A percentile compares a stretch with the other conserved stretches of the same genome.
Evolutionary conservation across 2,797 vertebrate species (phyloP).

Genomic region (Sarcoramphus papa): DNA sequence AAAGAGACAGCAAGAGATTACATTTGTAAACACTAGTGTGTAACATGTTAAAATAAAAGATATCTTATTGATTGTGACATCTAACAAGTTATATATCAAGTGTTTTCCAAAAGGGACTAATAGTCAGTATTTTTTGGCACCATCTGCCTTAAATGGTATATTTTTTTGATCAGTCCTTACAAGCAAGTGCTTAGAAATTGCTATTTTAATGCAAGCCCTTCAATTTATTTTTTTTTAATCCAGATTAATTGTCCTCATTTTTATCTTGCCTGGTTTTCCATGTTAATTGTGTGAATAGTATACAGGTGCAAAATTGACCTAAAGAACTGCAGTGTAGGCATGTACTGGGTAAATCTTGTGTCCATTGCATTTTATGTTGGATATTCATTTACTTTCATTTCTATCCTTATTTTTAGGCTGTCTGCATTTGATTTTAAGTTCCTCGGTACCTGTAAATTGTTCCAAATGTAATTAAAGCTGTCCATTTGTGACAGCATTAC

Average conservation of each 20-base stretch:
- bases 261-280: neutral
- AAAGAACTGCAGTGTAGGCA: neutral
- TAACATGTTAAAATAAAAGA: slow-evolving; percentile 1
- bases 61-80: neutral
- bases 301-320: neutral
- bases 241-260: neutral
- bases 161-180: neutral
- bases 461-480: neutral
- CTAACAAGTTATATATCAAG: neutral
- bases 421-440: neutral
- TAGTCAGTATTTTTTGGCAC: neutral
- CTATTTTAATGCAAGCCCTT: neutral
- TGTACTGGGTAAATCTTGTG: neutral
- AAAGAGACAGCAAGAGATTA: neutral
- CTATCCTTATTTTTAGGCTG: neutral
- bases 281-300: neutral
- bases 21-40: neutral
- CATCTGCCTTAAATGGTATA: neutral
- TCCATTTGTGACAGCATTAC: neutral
- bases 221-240: neutral
- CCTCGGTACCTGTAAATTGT: neutral
- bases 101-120: neutral
- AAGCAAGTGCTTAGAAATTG: neutral
- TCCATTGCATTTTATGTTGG: neutral
- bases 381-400: neutral